Evolutionary conservation across 2,888 invertebrate genomes (phyloP).

Genomic region (Itoplectis maculator): DNA sequence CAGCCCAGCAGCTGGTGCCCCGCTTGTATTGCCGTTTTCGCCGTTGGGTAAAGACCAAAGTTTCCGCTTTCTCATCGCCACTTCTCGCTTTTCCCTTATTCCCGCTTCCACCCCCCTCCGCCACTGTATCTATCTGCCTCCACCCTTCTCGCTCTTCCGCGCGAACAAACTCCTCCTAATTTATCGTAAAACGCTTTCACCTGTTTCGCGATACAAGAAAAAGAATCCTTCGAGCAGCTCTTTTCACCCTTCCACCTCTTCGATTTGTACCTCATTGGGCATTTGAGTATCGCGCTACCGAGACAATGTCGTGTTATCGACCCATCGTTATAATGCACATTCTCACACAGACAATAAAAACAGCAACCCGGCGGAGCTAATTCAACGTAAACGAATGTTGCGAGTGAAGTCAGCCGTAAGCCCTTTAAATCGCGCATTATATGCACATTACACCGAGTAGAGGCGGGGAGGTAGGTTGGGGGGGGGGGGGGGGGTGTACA

Average conservation of each 20-base stretch:
- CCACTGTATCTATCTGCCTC: background rate
- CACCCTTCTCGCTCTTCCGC: background rate
- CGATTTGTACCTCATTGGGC: conserved; percentile 31
- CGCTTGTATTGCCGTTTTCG: conserved; percentile 58
- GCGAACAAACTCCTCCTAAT: conserved; percentile 53
- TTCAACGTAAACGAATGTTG: background rate
- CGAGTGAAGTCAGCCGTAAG: background rate
- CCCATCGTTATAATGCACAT: background rate
- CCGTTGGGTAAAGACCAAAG: conserved; percentile 59
- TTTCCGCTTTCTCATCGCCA: conserved; percentile 51
- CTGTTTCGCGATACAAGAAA: conserved; percentile 28
- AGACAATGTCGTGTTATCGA: background rate
- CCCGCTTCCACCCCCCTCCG: background rate
- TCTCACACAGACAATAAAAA: background rate
- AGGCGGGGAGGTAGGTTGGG: too few species aligned
- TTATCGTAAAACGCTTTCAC: conserved; percentile 55
- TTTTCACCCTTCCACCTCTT: background rate
- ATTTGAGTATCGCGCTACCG: background rate
- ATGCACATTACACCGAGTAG: background rate
- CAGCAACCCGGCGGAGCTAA: background rate
- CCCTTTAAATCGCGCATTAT: background rate
- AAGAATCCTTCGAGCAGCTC: background rate
- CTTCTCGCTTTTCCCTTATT: conserved; percentile 27
- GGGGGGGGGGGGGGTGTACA: background rate
- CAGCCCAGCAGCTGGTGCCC: conserved; percentile 4